Conservation (phyloP, 2,113 vertebrate species). For the Tragulus kanchil region DNA sequence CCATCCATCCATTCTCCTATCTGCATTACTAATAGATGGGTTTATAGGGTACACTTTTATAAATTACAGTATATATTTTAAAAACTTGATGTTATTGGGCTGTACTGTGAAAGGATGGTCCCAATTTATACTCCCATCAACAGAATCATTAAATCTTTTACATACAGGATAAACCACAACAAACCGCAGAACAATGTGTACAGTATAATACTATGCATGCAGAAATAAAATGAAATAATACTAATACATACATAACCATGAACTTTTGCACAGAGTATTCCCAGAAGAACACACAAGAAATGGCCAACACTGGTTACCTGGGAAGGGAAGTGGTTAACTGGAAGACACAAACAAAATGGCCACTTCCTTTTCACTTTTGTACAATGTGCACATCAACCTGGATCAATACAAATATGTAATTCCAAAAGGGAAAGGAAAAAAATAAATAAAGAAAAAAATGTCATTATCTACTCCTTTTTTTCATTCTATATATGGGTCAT, state of each 20-base stretch:
- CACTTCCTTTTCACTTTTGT: neutral
- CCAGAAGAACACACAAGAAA: slow-evolving; percentile 13
- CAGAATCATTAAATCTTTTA: slow-evolving; percentile 34
- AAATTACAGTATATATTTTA: neutral
- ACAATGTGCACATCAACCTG: neutral
- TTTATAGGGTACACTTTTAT: neutral
- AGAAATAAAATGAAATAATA: neutral
- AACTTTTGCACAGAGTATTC: neutral
- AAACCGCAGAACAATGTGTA: neutral
- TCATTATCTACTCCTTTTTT: slow-evolving; percentile 37
- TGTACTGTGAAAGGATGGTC: neutral
- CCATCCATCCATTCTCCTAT: neutral
- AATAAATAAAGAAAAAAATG: neutral
- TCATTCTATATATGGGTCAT: neutral
- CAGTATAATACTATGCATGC: neutral
- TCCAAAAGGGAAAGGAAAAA: slow-evolving; percentile 42
- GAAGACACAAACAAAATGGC: neutral
- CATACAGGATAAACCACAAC: too few species aligned
- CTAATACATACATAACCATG: neutral
- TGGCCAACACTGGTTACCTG: neutral
- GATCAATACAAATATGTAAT: slow-evolving; percentile 1
- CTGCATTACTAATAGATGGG: neutral
- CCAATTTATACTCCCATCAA: neutral
- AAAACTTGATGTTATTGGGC: neutral
- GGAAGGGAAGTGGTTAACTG: slow-evolving; percentile 17